Base-by-base conservation (phyloP, 2,113 vertebrate genomes). In the Phaetusa simplex region DNA sequence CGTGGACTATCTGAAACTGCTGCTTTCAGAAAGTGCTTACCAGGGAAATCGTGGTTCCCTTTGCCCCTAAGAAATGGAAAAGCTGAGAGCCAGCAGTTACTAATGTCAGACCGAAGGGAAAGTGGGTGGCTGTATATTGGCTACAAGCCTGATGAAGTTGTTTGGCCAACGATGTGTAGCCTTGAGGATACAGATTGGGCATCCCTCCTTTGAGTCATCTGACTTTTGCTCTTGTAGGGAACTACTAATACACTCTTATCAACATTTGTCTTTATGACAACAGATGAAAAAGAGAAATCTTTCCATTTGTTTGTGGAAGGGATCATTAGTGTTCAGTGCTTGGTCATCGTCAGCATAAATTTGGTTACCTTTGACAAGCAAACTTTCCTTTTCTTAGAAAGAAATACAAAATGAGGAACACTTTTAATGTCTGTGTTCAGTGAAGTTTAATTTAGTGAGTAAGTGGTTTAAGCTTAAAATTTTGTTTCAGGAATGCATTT, bases 401-500 rank as follows among this genome's bases (percentile, higher is more conserved):
- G 38, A 80, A 88, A 30, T 56, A 38, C 3, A 34, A 71, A 88
- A 34, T 36, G 4, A 43, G 9, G 17, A 71, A 58, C 4, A 13
- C 19, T 53, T 74, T 86, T 26, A 43, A 77, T 45, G 40, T 80
- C 56, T 72, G 34, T 40, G 8, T 71, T 94, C 29, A 76, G 15
- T 93, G 52, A 80, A 80, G 34, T 92, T 84, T 90, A 76, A 53
- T 96, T 92, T 59, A 62, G 30, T 86, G 45, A 11, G 14, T 66
- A 93, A 73, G 32, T 53, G 26, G 14, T 76, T 91, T 90, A 72
- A 93, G 49, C 45, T 67, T 91, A 70, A 89, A 82, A 34, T 82
- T 93, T 92, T 76, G 47, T 83, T 96, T 81, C 30, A 38, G 16
- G 21, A 73, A 64, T 94, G 73, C 40, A 38, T 74, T 88, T 90